These are phyloP conservation scores for Apodemia duryi DNA, from an alignment of 2,888 invertebrate genomes.

Conservation along the genomic window DNA sequence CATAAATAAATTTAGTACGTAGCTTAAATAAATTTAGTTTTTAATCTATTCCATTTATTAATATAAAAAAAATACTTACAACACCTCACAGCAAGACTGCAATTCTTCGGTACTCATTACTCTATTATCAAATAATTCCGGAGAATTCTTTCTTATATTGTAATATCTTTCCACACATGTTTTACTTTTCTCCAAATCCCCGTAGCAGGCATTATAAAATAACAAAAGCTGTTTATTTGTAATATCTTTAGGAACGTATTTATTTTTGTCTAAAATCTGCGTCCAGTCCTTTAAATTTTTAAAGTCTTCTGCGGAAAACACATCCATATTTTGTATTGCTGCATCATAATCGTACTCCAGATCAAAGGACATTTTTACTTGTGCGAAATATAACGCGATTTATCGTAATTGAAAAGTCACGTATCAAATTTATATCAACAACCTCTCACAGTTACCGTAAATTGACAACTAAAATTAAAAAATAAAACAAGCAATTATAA, in stretches of 20 bases:
- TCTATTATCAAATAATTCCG: constrained; percentile 82
- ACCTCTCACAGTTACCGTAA: constrained; percentile 34
- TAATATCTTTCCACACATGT: constrained; percentile 83
- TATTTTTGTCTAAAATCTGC: constrained; percentile 64
- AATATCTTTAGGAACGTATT: constrained; percentile 72
- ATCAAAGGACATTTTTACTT: constrained; percentile 56
- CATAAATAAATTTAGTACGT: not conserved
- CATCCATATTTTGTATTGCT: constrained; percentile 63
- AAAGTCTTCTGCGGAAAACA: constrained; percentile 71
- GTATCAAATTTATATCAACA: constrained; percentile 35
- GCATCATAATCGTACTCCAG: constrained; percentile 66
- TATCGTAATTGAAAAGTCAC: constrained; percentile 47
- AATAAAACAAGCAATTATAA: too few relatives aligned
- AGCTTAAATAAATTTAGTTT: too few relatives aligned
- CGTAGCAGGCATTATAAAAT: constrained; percentile 83
- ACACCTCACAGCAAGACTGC: constrained; percentile 58
- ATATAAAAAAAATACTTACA: constrained; percentile 63
- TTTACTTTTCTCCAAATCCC: constrained; percentile 78
- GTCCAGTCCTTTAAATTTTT: constrained; percentile 66
- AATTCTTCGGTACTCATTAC: constrained; percentile 73
- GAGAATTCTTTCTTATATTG: constrained; percentile 74
- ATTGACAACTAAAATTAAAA: constrained; percentile 42
- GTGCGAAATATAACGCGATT: constrained; percentile 32
- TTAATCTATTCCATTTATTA: not conserved
- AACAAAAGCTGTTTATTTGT: constrained; percentile 81